A percentile compares a stretch with the other conserved stretches of the same genome.
phyloP scores from a whole-genome alignment of 2,113 vertebrate genomes.

The Tetrax tetrax region DNA sequence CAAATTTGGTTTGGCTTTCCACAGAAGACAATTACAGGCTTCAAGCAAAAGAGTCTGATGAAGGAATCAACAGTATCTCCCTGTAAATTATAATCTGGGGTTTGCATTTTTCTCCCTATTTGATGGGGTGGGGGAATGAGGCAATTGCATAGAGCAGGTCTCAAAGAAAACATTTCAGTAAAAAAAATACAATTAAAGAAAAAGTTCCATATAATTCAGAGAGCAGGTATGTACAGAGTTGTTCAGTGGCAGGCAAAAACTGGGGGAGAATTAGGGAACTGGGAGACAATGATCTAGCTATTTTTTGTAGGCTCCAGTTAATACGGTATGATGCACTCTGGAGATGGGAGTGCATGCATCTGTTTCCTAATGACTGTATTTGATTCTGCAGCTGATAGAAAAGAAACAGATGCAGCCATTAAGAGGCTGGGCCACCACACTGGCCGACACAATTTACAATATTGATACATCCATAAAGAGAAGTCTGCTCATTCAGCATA shows the following conservation, averaged over 20 bases:
- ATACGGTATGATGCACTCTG: not conserved
- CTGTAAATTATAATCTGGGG: not conserved
- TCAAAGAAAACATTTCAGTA: not conserved
- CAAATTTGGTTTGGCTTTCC: conserved; percentile 38
- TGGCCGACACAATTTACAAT: not conserved
- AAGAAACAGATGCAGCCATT: not conserved
- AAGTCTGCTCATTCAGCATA: not conserved
- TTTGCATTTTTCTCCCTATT: not conserved
- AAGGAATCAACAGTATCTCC: not conserved
- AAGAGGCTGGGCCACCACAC: not conserved
- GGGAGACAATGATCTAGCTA: not conserved
- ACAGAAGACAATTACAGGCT: conserved; percentile 29
- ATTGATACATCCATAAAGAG: not conserved
- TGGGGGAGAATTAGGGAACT: not conserved
- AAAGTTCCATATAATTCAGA: not conserved
- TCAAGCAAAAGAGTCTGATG: not conserved
- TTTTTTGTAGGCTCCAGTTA: not conserved
- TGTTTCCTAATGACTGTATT: not conserved
- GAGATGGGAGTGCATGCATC: not conserved
- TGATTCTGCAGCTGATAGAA: conserved; percentile 5
- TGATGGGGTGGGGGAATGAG: not conserved
- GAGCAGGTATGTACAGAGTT: not conserved
- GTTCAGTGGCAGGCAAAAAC: not conserved
- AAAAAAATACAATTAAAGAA: not conserved
- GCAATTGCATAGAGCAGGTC: not conserved